Evolutionary conservation across 2,797 vertebrate genomes (phyloP).

Genomic region (Myripristis jacobus): DNA sequence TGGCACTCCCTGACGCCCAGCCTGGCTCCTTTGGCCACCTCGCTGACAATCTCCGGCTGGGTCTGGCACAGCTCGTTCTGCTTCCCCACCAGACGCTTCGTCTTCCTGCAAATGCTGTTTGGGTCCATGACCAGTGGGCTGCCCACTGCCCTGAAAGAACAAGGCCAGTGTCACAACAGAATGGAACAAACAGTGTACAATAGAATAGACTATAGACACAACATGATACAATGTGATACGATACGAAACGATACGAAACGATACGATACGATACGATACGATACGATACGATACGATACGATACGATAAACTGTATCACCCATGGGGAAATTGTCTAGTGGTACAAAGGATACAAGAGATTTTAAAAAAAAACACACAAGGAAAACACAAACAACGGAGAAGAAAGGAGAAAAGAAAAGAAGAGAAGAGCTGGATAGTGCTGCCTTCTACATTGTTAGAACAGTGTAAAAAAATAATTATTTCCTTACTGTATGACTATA

Average conservation of each 20-base stretch:
- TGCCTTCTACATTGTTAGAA: too few relatives aligned
- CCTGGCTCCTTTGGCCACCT: constrained; percentile 95
- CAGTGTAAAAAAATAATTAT: too few relatives aligned
- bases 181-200: not conserved
- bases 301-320: too few relatives aligned
- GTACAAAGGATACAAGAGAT: too few relatives aligned
- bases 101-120: constrained; percentile 99
- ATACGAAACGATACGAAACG: too few relatives aligned
- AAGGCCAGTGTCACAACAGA: constrained; percentile 33
- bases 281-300: too few relatives aligned
- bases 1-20: constrained; percentile 96
- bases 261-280: too few relatives aligned
- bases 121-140: constrained; percentile 99
- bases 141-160: constrained; percentile 93
- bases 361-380: too few relatives aligned
- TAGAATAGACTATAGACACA: not conserved
- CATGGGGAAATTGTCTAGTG: too few relatives aligned
- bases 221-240: too few relatives aligned
- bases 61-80: constrained; percentile 97
- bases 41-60: constrained; percentile 95
- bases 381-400: not conserved
- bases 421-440: not conserved
- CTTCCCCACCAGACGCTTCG: constrained; percentile 92
- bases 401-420: not conserved
- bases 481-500: too few relatives aligned